Percentiles rank a stretch among this genome's conserved stretches.
These are phyloP conservation scores for Slavum lentiscoides DNA, from an alignment of 2,888 invertebrate species.

Conservation along the genomic window DNA sequence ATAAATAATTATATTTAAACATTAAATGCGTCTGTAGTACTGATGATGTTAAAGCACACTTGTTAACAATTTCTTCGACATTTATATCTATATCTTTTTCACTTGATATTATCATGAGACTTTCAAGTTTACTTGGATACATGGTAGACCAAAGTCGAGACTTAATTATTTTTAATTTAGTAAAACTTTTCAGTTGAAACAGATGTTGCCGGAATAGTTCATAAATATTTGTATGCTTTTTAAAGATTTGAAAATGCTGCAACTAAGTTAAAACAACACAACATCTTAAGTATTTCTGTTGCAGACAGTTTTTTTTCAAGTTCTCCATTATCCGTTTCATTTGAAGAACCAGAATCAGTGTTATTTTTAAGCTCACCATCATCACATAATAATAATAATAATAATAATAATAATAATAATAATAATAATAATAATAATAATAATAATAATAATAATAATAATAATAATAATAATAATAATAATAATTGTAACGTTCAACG, in stretches of 20 bases:
- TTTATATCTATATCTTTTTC: slow-evolving; percentile 14
- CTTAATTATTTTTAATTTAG: slow-evolving; percentile 1
- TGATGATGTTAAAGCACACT: background rate
- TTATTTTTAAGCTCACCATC: too few relatives aligned
- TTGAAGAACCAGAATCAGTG: too few relatives aligned
- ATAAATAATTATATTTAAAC: background rate
- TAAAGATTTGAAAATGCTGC: slow-evolving; percentile 8
- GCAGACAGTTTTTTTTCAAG: background rate
- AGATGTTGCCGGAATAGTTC: too few relatives aligned
- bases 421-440: too few relatives aligned
- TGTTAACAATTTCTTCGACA: too few relatives aligned
- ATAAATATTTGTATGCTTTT: slow-evolving; percentile 26
- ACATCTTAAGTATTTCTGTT: slow-evolving; percentile 1
- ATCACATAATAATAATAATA: too few relatives aligned
- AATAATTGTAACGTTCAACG: too few relatives aligned
- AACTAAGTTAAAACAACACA: background rate
- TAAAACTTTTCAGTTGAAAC: background rate
- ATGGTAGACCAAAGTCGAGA: background rate
- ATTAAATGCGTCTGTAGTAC: background rate
- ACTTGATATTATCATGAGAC: slow-evolving; percentile 9
- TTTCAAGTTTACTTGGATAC: background rate
- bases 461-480: too few relatives aligned
- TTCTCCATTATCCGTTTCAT: too few relatives aligned
- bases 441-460: too few relatives aligned
- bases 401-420: too few relatives aligned